phyloP scores from a whole-genome alignment of 2,113 vertebrate species.

The Takifugu bimaculatus region DNA sequence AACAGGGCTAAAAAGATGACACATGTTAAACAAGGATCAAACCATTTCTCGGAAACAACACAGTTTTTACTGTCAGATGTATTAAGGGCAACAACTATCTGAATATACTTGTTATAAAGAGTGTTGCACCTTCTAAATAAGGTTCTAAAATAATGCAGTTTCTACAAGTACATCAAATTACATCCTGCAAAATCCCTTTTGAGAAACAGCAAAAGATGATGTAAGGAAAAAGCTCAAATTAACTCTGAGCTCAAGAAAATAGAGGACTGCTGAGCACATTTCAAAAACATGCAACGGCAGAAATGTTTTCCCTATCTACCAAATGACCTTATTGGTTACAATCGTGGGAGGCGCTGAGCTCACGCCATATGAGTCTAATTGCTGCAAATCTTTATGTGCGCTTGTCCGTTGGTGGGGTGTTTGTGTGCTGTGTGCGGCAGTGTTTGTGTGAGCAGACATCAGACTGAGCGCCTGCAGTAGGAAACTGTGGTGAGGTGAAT shows the following conservation, averaged over 20 bases:
- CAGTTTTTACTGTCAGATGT: slow-evolving; percentile 18
- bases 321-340: slow-evolving; percentile 59
- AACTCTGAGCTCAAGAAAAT: slow-evolving; percentile 26
- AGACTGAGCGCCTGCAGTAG: slow-evolving; percentile 52
- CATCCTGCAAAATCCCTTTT: too few species aligned
- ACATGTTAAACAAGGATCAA: slow-evolving; percentile 66
- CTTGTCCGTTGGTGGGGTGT: slow-evolving; percentile 8
- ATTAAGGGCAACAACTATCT: slow-evolving; percentile 9
- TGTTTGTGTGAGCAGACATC: slow-evolving; percentile 63
- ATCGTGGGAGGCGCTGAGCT: slow-evolving; percentile 61
- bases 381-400: slow-evolving; percentile 31
- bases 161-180: too few species aligned
- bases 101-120: slow-evolving; percentile 7
- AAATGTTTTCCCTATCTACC: slow-evolving; percentile 55
- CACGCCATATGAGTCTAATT: slow-evolving; percentile 57
- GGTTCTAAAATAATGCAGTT: too few species aligned
- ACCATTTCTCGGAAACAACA: slow-evolving; percentile 47
- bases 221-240: neutral
- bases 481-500: slow-evolving; percentile 46
- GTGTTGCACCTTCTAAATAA: neutral
- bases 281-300: slow-evolving; percentile 32
- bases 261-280: slow-evolving; percentile 21
- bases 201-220: too few species aligned
- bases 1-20: slow-evolving; percentile 63
- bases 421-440: slow-evolving; percentile 3